Conservation (phyloP, 2,888 invertebrate species). For the Andrena chrysosceles region DNA sequence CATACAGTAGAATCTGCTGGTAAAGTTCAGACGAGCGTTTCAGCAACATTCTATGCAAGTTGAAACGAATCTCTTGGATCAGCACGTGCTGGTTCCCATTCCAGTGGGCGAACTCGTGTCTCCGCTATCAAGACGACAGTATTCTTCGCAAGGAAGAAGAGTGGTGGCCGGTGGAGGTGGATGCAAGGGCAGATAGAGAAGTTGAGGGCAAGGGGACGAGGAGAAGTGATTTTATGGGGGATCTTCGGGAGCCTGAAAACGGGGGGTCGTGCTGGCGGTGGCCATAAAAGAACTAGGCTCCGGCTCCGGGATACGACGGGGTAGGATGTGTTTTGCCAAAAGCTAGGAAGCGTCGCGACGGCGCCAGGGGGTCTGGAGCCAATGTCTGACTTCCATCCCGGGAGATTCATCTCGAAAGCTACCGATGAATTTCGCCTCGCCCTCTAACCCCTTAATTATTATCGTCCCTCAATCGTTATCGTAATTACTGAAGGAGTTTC, state of each 20-base stretch:
- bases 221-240: constrained; percentile 76
- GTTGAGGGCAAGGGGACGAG: constrained; percentile 33
- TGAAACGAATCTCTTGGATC: constrained; percentile 41
- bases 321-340: constrained; percentile 82
- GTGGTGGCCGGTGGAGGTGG: constrained; percentile 7
- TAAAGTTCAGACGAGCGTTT: background rate
- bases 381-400: constrained; percentile 69
- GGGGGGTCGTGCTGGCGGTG: constrained; percentile 67
- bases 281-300: constrained; percentile 76
- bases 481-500: background rate
- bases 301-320: constrained; percentile 75
- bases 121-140: constrained; percentile 34
- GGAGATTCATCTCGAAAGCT: constrained; percentile 59
- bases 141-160: constrained; percentile 39
- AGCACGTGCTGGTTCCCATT: constrained; percentile 38
- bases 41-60: background rate
- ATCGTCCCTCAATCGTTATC: background rate
- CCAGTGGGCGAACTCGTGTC: constrained; percentile 49
- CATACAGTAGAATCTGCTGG: background rate
- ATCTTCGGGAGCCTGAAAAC: constrained; percentile 70
- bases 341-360: constrained; percentile 81
- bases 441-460: constrained; percentile 8
- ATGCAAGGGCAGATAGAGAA: constrained; percentile 15
- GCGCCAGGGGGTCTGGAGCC: constrained; percentile 84
- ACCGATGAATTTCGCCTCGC: constrained; percentile 27